Conservation (phyloP, 2,888 invertebrate genomes). For the Pyralis farinalis region DNA sequence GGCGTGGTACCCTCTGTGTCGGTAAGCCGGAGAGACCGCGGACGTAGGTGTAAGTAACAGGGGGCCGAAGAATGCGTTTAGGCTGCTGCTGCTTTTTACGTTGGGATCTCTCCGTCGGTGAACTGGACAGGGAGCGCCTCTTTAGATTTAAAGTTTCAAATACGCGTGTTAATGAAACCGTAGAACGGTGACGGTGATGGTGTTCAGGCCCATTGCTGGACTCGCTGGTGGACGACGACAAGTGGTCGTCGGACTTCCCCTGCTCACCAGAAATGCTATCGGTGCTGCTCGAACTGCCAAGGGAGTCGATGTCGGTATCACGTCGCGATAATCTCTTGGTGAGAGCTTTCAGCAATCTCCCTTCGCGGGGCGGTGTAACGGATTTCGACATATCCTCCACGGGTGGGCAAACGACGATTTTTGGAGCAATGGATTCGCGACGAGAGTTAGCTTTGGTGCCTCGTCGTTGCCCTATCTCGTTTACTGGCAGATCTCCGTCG, state of each 20-base stretch:
- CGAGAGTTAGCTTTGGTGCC: conserved; percentile 38
- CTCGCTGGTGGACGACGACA: conserved; percentile 82
- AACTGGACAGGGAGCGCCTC: conserved; percentile 83
- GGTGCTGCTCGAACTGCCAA: conserved; percentile 69
- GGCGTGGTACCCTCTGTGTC: conserved; percentile 89
- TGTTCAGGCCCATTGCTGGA: conserved; percentile 82
- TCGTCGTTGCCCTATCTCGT: conserved; percentile 40
- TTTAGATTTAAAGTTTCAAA: conserved; percentile 85
- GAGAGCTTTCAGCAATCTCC: conserved; percentile 84
- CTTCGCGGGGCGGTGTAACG: conserved; percentile 79
- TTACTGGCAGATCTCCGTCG: conserved; percentile 49
- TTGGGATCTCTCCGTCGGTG: conserved; percentile 66
- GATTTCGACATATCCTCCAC: conserved; percentile 78
- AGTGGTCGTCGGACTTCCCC: conserved; percentile 58
- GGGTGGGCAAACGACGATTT: conserved; percentile 73
- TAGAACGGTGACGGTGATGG: conserved; percentile 72
- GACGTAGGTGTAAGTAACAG: conserved; percentile 90
- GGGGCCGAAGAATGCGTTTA: conserved; percentile 88
- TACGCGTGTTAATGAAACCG: conserved; percentile 85
- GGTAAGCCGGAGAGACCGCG: conserved; percentile 90
- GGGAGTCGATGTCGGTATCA: conserved; percentile 61
- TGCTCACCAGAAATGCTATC: conserved; percentile 64
- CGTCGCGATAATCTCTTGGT: conserved; percentile 82
- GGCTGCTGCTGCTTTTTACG: conserved; percentile 83
- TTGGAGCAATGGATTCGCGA: conserved; percentile 60